These are phyloP conservation scores for Eidolon dupreanum DNA, from an alignment of 2,797 vertebrate genomes.

Conservation along the genomic window DNA sequence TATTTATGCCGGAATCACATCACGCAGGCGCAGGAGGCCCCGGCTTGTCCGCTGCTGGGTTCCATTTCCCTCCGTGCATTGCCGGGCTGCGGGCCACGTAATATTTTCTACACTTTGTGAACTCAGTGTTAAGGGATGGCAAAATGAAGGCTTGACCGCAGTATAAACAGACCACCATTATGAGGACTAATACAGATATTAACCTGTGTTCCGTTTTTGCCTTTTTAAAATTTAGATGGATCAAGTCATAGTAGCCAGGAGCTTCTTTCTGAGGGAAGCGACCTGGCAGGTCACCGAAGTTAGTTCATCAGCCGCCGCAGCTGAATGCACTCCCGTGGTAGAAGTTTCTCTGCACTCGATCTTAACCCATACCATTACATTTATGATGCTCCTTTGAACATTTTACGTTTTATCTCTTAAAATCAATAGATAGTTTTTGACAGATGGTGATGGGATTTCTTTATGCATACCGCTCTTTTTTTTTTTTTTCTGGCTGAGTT, in stretches of 20 bases:
- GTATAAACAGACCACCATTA: neutral
- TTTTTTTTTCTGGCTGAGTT: conserved; percentile 73
- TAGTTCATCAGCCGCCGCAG: neutral
- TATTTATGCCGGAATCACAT: neutral
- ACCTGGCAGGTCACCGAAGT: neutral
- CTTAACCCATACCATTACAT: conserved; percentile 55
- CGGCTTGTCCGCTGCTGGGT: rapidly evolving
- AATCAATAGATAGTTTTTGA: conserved; percentile 77
- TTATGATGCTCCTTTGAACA: conserved; percentile 76
- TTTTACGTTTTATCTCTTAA: conserved; percentile 73
- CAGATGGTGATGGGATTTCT: conserved; percentile 67
- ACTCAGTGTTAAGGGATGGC: neutral
- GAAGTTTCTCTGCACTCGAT: conserved; percentile 9
- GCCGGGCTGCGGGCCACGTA: neutral
- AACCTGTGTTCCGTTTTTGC: neutral
- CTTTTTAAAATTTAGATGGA: neutral
- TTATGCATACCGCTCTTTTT: conserved; percentile 69
- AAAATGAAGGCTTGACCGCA: neutral
- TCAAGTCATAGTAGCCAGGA: neutral
- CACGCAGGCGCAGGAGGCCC: neutral
- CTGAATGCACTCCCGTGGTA: neutral
- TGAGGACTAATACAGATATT: neutral
- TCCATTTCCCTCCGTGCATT: neutral
- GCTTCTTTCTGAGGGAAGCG: neutral
- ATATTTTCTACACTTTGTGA: neutral